phyloP scores from a whole-genome alignment of 1,140 invertebrate species.

The Habropoda laboriosa region DNA sequence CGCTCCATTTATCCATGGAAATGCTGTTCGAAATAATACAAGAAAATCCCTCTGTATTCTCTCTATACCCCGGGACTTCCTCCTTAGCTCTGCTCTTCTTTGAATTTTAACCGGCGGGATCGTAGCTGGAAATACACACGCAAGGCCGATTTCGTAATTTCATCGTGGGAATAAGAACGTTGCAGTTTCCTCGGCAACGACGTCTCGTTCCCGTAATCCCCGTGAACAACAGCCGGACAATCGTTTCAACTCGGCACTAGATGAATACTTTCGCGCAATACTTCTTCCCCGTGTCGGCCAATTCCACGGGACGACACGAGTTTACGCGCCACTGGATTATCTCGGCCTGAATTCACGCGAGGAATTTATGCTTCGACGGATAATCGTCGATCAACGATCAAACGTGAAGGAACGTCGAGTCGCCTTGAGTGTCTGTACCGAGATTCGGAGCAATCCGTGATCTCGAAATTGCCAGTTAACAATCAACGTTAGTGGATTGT shows the following conservation, averaged over 20 bases:
- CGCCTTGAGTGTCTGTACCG: background rate
- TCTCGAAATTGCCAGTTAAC: background rate
- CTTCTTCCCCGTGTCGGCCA: conserved; percentile 38
- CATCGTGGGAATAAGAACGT: background rate
- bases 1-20: background rate
- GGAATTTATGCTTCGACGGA: conserved; percentile 55
- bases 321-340: conserved; percentile 61
- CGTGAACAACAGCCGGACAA: too few species aligned
- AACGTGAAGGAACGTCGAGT: conserved; percentile 13
- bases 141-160: background rate
- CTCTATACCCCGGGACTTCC: background rate
- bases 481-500: too few species aligned
- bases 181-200: background rate
- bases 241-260: too few species aligned
- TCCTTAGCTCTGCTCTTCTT: background rate
- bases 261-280: conserved; percentile 25
- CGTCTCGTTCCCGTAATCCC: background rate
- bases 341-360: conserved; percentile 45
- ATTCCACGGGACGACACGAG: conserved; percentile 27
- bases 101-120: background rate
- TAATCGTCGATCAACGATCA: conserved; percentile 43
- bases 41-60: background rate
- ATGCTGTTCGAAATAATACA: background rate
- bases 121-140: background rate
- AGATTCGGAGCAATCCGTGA: background rate